These are phyloP conservation scores for Priocnemis perturbator DNA, from an alignment of 2,888 invertebrate genomes.

Conservation along the genomic window DNA sequence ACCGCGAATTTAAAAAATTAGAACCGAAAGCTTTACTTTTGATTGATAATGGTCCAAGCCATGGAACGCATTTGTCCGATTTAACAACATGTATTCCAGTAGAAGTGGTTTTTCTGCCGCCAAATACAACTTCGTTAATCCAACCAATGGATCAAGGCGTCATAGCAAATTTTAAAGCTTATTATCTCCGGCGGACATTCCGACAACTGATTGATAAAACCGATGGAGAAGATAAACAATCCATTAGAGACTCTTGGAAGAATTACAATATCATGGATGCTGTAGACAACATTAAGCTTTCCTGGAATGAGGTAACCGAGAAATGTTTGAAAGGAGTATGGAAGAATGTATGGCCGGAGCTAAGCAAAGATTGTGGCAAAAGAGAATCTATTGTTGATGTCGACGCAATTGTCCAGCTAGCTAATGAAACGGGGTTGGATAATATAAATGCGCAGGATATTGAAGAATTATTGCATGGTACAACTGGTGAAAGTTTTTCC, in stretches of 20 bases:
- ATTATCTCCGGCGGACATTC: slow-evolving; percentile 38
- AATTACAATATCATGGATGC: slow-evolving; percentile 37
- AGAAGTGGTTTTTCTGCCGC: slow-evolving; percentile 2
- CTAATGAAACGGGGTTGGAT: slow-evolving; percentile 27
- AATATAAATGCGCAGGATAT: slow-evolving; percentile 6
- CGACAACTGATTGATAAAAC: slow-evolving; percentile 30
- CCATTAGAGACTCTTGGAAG: slow-evolving; percentile 32
- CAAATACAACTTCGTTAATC: slow-evolving; percentile 1
- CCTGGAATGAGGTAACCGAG: slow-evolving; percentile 36
- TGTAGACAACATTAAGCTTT: slow-evolving; percentile 29
- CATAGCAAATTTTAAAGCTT: slow-evolving; percentile 55
- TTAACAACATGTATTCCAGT: slow-evolving; percentile 3
- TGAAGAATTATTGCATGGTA: not conserved
- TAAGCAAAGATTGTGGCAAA: slow-evolving; percentile 23
- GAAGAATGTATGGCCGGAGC: slow-evolving; percentile 14
- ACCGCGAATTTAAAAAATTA: slow-evolving; percentile 35
- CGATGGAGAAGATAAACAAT: slow-evolving; percentile 16
- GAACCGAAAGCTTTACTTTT: slow-evolving; percentile 43
- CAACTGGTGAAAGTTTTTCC: no score
- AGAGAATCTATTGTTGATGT: slow-evolving; percentile 27
- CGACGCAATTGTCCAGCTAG: slow-evolving; percentile 31
- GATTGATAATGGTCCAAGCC: slow-evolving; percentile 49
- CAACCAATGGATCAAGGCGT: slow-evolving; percentile 50
- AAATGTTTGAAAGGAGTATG: not conserved
- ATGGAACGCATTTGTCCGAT: slow-evolving; percentile 25